A percentile compares a stretch with the other conserved stretches of the same genome.
Evolutionary conservation across 2,797 vertebrate genomes (phyloP).

Genomic region (Eptatretus atami): DNA sequence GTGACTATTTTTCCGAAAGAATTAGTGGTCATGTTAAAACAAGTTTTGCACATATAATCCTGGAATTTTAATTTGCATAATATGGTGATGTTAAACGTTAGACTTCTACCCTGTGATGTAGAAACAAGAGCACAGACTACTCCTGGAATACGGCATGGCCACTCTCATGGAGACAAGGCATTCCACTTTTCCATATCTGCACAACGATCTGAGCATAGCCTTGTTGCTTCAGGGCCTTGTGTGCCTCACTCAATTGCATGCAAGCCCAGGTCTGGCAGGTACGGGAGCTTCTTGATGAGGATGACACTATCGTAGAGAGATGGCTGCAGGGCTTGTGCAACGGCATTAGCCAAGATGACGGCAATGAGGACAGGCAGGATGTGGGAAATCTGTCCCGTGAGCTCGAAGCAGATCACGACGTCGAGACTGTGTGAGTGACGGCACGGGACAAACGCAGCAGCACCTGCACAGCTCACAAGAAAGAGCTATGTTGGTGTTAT

Average conservation of each 20-base stretch:
- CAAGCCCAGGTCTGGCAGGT: conserved; percentile 67
- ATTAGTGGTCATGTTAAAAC: too few species aligned
- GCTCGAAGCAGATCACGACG: conserved; percentile 74
- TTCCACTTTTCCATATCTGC: too few species aligned
- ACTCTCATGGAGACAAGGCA: too few species aligned
- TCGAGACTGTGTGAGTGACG: conserved; percentile 77
- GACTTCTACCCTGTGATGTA: too few species aligned
- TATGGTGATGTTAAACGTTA: too few species aligned
- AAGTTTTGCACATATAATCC: too few species aligned
- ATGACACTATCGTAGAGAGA: conserved; percentile 92
- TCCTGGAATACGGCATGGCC: too few species aligned
- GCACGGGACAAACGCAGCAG: conserved; percentile 58
- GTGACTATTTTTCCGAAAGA: too few species aligned
- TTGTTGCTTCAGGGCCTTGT: neutral
- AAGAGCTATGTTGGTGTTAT: too few species aligned
- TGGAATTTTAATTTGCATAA: too few species aligned
- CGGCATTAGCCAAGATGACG: conserved; percentile 65
- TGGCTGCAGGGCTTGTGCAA: conserved; percentile 76
- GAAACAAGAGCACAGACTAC: too few species aligned
- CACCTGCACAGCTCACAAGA: conserved; percentile 20
- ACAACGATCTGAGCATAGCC: too few species aligned
- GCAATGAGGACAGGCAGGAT: conserved; percentile 83
- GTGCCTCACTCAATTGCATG: conserved; percentile 52
- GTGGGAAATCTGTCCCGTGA: conserved; percentile 83
- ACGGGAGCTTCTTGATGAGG: conserved; percentile 82